These are phyloP conservation scores for Netelia virgata DNA, from an alignment of 2,888 invertebrate species.

Conservation along the genomic window DNA sequence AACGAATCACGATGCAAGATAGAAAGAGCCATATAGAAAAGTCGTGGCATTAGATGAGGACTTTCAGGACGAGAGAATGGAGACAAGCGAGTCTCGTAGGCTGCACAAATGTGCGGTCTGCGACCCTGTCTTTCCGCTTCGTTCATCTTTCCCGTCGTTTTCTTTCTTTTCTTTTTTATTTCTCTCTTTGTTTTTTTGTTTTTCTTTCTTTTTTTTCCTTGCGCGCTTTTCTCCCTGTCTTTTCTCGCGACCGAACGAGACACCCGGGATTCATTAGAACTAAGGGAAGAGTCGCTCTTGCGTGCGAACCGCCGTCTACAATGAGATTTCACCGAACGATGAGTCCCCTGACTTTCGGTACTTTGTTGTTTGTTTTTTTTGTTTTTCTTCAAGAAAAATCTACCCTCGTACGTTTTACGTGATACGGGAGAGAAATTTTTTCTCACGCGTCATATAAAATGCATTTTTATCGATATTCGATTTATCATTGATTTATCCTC, in stretches of 20 bases:
- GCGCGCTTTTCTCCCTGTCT: constrained; percentile 12
- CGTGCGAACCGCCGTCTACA: constrained; percentile 46
- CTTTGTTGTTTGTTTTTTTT: constrained; percentile 5
- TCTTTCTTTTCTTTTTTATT: not conserved
- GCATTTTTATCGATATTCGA: not conserved
- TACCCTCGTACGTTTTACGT: not conserved
- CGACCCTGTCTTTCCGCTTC: constrained; percentile 20
- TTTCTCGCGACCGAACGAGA: constrained; percentile 31
- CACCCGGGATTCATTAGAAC: constrained; percentile 59
- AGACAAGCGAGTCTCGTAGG: constrained; percentile 32
- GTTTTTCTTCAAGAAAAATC: not conserved
- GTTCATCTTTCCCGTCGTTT: constrained; percentile 10
- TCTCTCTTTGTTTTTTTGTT: constrained; percentile 5
- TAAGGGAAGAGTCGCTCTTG: constrained; percentile 43
- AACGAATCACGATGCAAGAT: constrained; percentile 68
- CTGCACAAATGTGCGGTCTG: constrained; percentile 42
- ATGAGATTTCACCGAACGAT: constrained; percentile 53
- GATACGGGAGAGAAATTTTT: not conserved
- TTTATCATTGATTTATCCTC: not conserved
- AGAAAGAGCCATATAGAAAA: constrained; percentile 53
- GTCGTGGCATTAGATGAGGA: constrained; percentile 43
- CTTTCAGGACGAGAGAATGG: constrained; percentile 20
- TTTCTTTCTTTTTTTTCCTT: not conserved
- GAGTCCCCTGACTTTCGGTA: constrained; percentile 49
- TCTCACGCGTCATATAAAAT: not conserved